Percentiles rank a stretch among this genome's conserved stretches.
These are phyloP conservation scores for Cryptocephalus primarius DNA, from an alignment of 2,888 invertebrate genomes.

Conservation along the genomic window DNA sequence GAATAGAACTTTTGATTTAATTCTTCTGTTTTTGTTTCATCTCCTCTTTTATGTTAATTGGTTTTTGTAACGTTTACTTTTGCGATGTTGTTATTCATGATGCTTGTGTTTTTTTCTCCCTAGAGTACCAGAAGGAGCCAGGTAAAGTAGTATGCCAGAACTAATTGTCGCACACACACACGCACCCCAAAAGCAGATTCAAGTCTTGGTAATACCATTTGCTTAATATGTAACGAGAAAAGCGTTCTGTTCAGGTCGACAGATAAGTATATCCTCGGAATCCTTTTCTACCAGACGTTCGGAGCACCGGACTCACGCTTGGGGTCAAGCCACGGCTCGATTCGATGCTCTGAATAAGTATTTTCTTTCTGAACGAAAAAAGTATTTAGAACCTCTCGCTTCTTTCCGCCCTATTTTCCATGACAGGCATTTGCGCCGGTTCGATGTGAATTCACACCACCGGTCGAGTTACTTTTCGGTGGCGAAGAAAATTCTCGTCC, in stretches of 20 bases:
- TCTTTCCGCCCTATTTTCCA: too few relatives aligned
- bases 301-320: too few relatives aligned
- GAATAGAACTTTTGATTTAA: constrained; percentile 1
- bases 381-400: too few relatives aligned
- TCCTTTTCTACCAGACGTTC: too few relatives aligned
- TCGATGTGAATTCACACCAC: too few relatives aligned
- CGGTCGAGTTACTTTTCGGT: too few relatives aligned
- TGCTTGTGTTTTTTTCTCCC: constrained; percentile 15
- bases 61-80: constrained; percentile 11
- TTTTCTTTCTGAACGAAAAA: too few relatives aligned
- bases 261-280: constrained; percentile 9
- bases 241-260: constrained; percentile 3
- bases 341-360: too few relatives aligned
- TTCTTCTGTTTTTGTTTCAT: neutral
- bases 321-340: too few relatives aligned
- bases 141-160: constrained; percentile 22
- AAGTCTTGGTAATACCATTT: constrained; percentile 12
- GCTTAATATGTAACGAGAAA: constrained; percentile 3
- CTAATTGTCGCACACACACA: constrained; percentile 6
- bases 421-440: too few relatives aligned
- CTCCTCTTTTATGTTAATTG: constrained; percentile 1
- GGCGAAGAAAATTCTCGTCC: too few relatives aligned
- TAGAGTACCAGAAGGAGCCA: constrained; percentile 27
- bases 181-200: constrained; percentile 9
- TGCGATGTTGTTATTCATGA: constrained; percentile 12